These are phyloP conservation scores for Monodelphis domestica DNA, from an alignment of 2,797 vertebrate species.

Conservation along the genomic window DNA sequence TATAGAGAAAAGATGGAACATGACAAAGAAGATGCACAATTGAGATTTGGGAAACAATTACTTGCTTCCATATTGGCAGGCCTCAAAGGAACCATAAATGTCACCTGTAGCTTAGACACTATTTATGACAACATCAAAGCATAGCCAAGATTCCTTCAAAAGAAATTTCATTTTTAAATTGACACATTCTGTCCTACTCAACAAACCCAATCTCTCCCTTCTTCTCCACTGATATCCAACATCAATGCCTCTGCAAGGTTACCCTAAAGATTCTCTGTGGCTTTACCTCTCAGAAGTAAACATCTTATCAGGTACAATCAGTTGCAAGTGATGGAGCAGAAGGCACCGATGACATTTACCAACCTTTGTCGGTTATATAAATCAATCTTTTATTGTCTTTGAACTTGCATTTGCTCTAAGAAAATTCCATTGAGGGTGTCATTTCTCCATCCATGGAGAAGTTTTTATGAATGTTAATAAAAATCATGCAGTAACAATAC, in stretches of 20 bases:
- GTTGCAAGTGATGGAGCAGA: constrained; percentile 45
- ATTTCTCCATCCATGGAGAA: neutral
- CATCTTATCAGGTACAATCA: constrained; percentile 46
- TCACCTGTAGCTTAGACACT: constrained; percentile 69
- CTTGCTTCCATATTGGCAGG: constrained; percentile 53
- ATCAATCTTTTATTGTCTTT: constrained; percentile 35
- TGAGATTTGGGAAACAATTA: constrained; percentile 71
- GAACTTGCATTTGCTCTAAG: neutral
- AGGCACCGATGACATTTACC: neutral
- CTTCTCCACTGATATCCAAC: neutral
- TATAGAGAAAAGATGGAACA: constrained; percentile 66
- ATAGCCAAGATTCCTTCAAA: constrained; percentile 60
- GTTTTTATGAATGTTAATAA: neutral
- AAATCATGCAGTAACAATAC: neutral
- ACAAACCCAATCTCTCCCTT: constrained; percentile 16
- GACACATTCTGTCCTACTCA: constrained; percentile 51
- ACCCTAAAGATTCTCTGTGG: neutral
- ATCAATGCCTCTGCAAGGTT: neutral
- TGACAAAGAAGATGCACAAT: constrained; percentile 53
- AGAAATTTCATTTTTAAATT: constrained; percentile 62
- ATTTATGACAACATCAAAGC: constrained; percentile 76
- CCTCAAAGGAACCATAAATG: constrained; percentile 72
- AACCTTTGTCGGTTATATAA: neutral
- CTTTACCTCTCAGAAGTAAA: constrained; percentile 59
- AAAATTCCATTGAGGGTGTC: neutral